Percentiles rank a stretch among this genome's conserved stretches.
phyloP scores from a whole-genome alignment of 1,140 invertebrate genomes.

The Neuroterus valhalla region DNA sequence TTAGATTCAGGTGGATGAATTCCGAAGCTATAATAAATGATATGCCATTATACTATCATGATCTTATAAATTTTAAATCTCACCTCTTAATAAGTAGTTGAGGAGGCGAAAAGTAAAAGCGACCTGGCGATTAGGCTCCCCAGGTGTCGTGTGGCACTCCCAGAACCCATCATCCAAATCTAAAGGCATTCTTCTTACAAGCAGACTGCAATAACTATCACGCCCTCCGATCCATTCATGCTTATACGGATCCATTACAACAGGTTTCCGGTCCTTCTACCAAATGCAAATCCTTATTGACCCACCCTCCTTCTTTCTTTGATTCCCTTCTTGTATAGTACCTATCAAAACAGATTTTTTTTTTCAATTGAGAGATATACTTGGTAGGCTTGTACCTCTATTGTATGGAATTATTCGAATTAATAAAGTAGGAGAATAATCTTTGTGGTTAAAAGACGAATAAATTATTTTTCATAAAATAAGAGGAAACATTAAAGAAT shows the following conservation, averaged over 20 bases:
- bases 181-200: neutral
- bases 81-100: neutral
- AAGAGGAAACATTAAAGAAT: too few relatives aligned
- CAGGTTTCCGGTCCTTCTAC: conserved; percentile 18
- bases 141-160: neutral
- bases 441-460: neutral
- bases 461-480: neutral
- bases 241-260: neutral
- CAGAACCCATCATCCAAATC: neutral
- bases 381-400: neutral
- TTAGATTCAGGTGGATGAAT: neutral
- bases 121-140: too few relatives aligned
- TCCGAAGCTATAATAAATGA: neutral
- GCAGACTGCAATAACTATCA: neutral
- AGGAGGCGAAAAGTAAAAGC: neutral
- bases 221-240: conserved; percentile 11
- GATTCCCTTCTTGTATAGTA: neutral
- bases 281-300: conserved; percentile 7
- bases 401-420: conserved; percentile 14
- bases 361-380: conserved; percentile 1
- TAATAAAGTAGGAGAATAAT: neutral
- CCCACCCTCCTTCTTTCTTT: conserved; percentile 20
- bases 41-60: neutral
- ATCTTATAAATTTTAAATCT: conserved; percentile 1
- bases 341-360: conserved; percentile 26